Evolutionary conservation across 2,113 vertebrate species (phyloP).

Genomic region (Platysteira castanea): DNA sequence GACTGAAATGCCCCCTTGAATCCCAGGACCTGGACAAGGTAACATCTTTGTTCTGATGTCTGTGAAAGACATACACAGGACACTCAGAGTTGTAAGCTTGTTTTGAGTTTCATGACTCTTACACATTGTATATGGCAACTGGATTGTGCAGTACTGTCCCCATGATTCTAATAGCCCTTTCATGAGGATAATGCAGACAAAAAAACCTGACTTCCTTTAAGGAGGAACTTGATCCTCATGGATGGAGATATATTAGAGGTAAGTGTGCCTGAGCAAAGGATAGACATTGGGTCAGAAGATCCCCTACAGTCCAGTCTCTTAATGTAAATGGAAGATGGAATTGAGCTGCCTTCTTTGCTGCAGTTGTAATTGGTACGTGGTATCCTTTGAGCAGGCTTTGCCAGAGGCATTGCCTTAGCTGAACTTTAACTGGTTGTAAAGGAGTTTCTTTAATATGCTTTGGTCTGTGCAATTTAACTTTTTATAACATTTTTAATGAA

Average conservation of each 20-base stretch:
- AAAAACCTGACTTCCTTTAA: neutral
- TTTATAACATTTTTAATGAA: slow-evolving; percentile 20
- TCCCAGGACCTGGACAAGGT: neutral
- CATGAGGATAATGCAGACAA: neutral
- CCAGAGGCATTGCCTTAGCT: neutral
- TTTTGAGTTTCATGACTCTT: neutral
- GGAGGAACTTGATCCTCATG: neutral
- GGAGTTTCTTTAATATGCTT: neutral
- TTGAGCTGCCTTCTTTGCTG: neutral
- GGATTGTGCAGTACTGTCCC: neutral
- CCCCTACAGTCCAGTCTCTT: neutral
- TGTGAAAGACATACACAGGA: rapidly evolving
- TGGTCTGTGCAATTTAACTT: neutral
- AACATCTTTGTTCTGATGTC: neutral
- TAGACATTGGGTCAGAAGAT: rapidly evolving
- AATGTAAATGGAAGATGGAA: neutral
- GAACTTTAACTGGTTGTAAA: neutral
- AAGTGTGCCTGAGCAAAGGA: neutral
- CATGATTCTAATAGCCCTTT: neutral
- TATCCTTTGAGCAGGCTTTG: neutral
- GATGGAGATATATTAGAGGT: neutral
- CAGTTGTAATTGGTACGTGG: neutral
- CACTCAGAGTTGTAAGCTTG: neutral
- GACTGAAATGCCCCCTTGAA: neutral
- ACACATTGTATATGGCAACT: neutral